Evolutionary conservation across 2,113 vertebrate genomes (phyloP), one percentile per base, ranked within the genome.

Genomic region (Mesembrinibis cayennensis): DNA sequence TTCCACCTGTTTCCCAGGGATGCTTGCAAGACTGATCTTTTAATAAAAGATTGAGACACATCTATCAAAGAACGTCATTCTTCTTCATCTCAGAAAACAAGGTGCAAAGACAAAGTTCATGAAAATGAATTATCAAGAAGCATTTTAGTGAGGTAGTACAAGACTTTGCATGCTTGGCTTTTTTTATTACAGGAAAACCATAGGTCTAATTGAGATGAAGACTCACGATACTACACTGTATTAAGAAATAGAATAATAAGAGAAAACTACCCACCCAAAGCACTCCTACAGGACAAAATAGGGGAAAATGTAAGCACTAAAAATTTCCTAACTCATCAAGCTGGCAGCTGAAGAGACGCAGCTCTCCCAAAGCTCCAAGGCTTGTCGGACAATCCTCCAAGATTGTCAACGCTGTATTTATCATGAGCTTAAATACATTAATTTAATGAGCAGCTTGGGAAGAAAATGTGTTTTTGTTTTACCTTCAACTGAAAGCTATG

Each of bases 121-220:
- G 25, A 82, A 80, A 58, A 69, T 7, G 2, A 79, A 67, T 79
- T 36, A 32, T 19, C 30, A 27, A 56, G 20, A 40, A 69, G 25
- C 8, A 62, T 59, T 92, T 50, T 27, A 59, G 7, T 18, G 49
- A 85, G 22, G 45, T 1, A 90, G 66, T 4, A 45, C 22, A 58
- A 30, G 25, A 49, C 11, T 56, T 47, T 55, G n/a, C 16, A 62
- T 2, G 4, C 23, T 56, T 13, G 44, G 58, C 45, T 62, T 58
- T 47, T 58, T 62, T 67, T 56, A 65, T 30, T 47, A 80, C 40
- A 93, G 87, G 77, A 94, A 89, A 95, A 66, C 30, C 83, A 89
- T 23, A 36, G 20, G 14, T 70, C 49, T 78, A 70, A 87, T 20
- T 56, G 83, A 94, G 63, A 87, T 74, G 36, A 73, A 83, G 72